phyloP scores from a whole-genome alignment of 2,113 vertebrate genomes.

The Aegotheles bennettii region DNA sequence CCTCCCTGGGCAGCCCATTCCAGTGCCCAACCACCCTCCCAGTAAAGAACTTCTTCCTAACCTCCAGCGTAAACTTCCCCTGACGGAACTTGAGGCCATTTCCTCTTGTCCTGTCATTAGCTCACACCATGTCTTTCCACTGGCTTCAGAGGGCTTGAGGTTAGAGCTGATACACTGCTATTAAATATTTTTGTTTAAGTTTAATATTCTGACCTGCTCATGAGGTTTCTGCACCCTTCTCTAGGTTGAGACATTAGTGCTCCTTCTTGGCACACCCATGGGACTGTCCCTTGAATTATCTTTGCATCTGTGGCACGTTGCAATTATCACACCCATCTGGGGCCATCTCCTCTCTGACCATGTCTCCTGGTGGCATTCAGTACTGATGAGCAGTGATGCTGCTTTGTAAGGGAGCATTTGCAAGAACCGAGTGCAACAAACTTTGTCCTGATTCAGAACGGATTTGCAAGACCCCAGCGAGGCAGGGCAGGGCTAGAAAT shows the following conservation, averaged over 20 bases:
- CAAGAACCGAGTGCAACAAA: not conserved
- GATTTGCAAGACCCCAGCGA: not conserved
- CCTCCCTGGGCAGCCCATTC: too few species aligned
- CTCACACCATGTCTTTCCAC: not conserved
- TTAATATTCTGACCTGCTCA: not conserved
- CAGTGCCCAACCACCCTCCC: too few species aligned
- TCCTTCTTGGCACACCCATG: rapidly evolving
- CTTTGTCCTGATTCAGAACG: not conserved
- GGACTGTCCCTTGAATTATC: not conserved
- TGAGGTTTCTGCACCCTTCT: not conserved
- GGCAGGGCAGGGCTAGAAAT: not conserved
- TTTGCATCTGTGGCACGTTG: not conserved
- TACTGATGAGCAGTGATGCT: rapidly evolving
- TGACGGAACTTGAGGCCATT: too few species aligned
- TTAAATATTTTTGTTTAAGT: not conserved
- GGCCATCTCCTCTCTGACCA: not conserved
- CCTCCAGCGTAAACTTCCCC: too few species aligned
- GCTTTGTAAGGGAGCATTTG: not conserved
- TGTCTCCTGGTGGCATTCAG: not conserved
- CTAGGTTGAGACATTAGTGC: not conserved
- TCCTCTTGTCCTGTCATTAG: too few species aligned
- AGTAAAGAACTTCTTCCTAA: too few species aligned
- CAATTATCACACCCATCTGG: too few species aligned
- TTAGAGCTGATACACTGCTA: rapidly evolving
- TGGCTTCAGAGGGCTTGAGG: not conserved